Evolutionary conservation across 2,888 invertebrate genomes (phyloP).

Genomic region (Perdita meconis): DNA sequence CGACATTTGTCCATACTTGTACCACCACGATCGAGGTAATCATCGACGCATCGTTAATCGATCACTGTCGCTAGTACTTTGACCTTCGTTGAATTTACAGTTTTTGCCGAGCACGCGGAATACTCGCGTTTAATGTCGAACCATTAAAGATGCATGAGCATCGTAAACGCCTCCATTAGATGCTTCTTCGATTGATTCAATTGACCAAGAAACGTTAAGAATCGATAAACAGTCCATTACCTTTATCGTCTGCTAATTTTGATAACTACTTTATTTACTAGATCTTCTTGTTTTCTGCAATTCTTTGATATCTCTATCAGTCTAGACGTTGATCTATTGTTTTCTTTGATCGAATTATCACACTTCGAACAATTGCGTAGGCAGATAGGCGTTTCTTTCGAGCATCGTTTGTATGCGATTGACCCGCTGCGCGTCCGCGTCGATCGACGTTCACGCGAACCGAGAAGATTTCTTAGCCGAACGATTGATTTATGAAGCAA

Average conservation of each 20-base stretch:
- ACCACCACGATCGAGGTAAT: conserved; percentile 31
- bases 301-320: neutral
- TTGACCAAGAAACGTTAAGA: neutral
- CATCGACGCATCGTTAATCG: conserved; percentile 36
- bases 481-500: conserved; percentile 55
- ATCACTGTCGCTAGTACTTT: conserved; percentile 8
- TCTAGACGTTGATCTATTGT: neutral
- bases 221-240: neutral
- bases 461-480: conserved; percentile 16
- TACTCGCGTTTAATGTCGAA: neutral
- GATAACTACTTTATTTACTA: no score
- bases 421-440: conserved; percentile 27
- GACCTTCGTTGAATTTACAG: conserved; percentile 36
- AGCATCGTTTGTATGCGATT: conserved; percentile 41
- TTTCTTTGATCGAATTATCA: neutral
- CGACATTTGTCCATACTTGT: conserved; percentile 21
- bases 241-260: neutral
- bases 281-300: neutral
- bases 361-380: neutral
- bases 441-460: neutral
- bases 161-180: conserved; percentile 16
- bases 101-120: conserved; percentile 16
- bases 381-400: conserved; percentile 11
- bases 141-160: conserved; percentile 4
- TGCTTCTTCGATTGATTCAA: neutral